A percentile compares a stretch with the other conserved stretches of the same genome.
These are phyloP conservation scores for Bucco capensis DNA, from an alignment of 2,113 vertebrate genomes.

Conservation along the genomic window DNA sequence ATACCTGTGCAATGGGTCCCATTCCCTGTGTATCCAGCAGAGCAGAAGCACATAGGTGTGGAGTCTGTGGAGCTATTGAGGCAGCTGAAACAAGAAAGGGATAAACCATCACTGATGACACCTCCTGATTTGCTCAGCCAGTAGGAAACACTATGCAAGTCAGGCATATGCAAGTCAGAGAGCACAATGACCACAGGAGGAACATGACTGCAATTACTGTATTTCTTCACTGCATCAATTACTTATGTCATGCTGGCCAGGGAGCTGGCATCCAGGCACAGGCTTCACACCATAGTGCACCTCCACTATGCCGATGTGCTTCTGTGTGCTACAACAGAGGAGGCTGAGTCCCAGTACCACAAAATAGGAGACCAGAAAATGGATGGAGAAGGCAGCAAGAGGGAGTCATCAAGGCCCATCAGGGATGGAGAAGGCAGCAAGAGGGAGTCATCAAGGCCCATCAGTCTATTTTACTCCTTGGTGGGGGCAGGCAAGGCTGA, in stretches of 20 bases:
- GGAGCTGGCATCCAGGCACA: neutral
- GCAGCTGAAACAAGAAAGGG: constrained; percentile 78
- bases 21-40: constrained; percentile 87
- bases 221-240: neutral
- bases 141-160: neutral
- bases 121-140: accelerated
- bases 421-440: neutral
- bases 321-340: neutral
- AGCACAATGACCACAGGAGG: neutral
- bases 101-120: neutral
- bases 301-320: neutral
- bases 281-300: neutral
- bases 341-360: accelerated
- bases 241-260: neutral
- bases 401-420: neutral
- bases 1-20: constrained; percentile 88
- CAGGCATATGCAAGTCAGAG: neutral
- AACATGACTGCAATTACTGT: neutral
- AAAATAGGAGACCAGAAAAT: neutral
- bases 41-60: constrained; percentile 78
- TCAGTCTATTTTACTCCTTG: neutral
- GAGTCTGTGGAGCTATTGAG: constrained; percentile 67
- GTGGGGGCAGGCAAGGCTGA: neutral
- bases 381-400: neutral
- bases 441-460: neutral